Base-by-base conservation (phyloP, 1,140 invertebrate species). In the Ditylenchus dipsaci region DNA sequence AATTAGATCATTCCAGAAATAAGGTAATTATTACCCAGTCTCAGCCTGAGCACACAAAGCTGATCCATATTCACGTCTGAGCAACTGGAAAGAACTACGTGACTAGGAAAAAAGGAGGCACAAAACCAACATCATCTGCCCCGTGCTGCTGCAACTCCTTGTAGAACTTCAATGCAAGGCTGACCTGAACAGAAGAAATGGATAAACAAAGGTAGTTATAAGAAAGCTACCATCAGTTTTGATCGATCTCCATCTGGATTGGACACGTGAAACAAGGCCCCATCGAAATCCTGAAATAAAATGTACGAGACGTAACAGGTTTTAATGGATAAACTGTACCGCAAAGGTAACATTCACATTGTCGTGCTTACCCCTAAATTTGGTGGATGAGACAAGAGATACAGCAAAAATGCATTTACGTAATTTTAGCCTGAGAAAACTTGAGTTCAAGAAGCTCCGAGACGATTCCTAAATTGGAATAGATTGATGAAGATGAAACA, bases 101-200 rank as follows among this genome's bases (percentile, higher is more conserved):
- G 11, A 38, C 33, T 38, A 38, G 33, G 33, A 38, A 11, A 38
- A 38, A 38, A 38, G 13, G 9, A 13, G 29, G 60, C 33, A 57
- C 17, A 49, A 1, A 15, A 67, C 74, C 80, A 76, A 87, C 86
- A 63, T 95, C 91, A 87, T 97, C 95, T 66, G 94, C 94, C 68
- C 95, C 95, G 87, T 98, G 91, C 84, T 95, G 90, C 87, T 95
- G 91, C 78, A 98, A 88, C 85, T 98, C 91, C 86, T 94, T 93
- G 86, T 95, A 99, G 87, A 97, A 98, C 86, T 97, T 97, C 69
- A 98, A 86, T 76, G 92, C 90, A 86, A 97, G 97, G 87, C 94
- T 97, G 84, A 95, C 89, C 92, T 96, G 83, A 89, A 62, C 45
- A 33, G 65, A 42, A 61, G 45, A 27, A 19, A 8, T 29, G 38